Percentiles rank a stretch among this genome's conserved stretches.
These are phyloP conservation scores for Plectropomus leopardus DNA, from an alignment of 2,113 vertebrate species.

Conservation along the genomic window DNA sequence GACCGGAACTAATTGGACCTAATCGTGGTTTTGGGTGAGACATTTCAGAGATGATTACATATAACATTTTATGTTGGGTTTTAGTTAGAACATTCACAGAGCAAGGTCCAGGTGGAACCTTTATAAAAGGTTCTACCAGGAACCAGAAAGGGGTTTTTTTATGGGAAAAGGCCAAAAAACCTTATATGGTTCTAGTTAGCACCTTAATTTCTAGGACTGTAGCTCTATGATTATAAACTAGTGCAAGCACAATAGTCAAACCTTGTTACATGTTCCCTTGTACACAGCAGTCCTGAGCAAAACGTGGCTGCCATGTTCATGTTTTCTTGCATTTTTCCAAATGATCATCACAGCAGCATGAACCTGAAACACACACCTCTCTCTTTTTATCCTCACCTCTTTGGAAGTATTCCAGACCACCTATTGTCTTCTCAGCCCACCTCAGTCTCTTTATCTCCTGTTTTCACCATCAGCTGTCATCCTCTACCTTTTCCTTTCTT, in stretches of 20 bases:
- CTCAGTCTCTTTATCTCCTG: not conserved
- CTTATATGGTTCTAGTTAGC: too few species aligned
- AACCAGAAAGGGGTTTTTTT: too few species aligned
- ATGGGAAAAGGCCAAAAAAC: too few species aligned
- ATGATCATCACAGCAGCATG: conserved; percentile 11
- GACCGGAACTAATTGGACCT: too few species aligned
- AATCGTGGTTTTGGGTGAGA: too few species aligned
- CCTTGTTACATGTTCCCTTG: not conserved
- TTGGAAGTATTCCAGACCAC: not conserved
- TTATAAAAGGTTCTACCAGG: too few species aligned
- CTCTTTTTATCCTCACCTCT: not conserved
- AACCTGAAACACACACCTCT: not conserved
- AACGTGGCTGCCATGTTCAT: not conserved
- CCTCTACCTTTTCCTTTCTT: not conserved
- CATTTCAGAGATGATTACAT: too few species aligned
- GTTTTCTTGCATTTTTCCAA: not conserved
- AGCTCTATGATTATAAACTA: not conserved
- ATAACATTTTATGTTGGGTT: too few species aligned
- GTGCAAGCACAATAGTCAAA: not conserved
- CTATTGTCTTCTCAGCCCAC: not conserved
- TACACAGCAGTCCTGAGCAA: not conserved
- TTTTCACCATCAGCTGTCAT: not conserved
- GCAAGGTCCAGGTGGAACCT: too few species aligned
- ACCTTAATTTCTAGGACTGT: too few species aligned
- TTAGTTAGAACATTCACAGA: too few species aligned